Conservation (phyloP, 2,888 invertebrate species). For the Nebria salina region DNA sequence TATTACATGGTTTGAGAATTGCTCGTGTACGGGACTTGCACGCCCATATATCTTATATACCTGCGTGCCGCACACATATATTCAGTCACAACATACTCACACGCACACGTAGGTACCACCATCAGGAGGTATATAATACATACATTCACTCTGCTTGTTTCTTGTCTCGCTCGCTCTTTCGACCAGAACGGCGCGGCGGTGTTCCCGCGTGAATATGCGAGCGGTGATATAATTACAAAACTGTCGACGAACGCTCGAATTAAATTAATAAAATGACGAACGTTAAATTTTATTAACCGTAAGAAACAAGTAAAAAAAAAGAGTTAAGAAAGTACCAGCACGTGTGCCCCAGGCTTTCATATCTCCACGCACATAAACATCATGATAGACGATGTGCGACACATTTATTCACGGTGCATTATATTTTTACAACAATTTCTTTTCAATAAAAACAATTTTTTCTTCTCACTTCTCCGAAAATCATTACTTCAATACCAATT, state of each 20-base stretch:
- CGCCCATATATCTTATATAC: constrained; percentile 24
- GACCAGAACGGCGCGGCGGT: not conserved
- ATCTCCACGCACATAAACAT: constrained; percentile 4
- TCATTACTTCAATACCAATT: too few species aligned
- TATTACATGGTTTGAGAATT: constrained; percentile 36
- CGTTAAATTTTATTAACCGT: constrained; percentile 28
- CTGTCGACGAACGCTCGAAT: constrained; percentile 24
- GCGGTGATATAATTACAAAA: constrained; percentile 26
- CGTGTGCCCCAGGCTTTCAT: constrained; percentile 16
- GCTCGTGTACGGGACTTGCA: not conserved
- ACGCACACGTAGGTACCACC: not conserved
- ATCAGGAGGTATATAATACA: constrained; percentile 4
- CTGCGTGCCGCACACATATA: constrained; percentile 10
- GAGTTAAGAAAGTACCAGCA: constrained; percentile 1
- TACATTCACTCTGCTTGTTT: not conserved
- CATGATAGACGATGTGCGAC: not conserved
- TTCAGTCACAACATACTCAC: not conserved
- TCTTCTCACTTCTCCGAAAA: too few species aligned
- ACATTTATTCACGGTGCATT: not conserved
- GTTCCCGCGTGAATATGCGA: constrained; percentile 2
- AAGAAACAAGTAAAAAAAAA: constrained; percentile 5
- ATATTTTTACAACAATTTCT: not conserved
- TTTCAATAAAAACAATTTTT: too few species aligned
- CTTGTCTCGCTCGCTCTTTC: not conserved
- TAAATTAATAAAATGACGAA: constrained; percentile 27